Base-by-base conservation (phyloP, 2,888 invertebrate species). In the Allygus modestus region DNA sequence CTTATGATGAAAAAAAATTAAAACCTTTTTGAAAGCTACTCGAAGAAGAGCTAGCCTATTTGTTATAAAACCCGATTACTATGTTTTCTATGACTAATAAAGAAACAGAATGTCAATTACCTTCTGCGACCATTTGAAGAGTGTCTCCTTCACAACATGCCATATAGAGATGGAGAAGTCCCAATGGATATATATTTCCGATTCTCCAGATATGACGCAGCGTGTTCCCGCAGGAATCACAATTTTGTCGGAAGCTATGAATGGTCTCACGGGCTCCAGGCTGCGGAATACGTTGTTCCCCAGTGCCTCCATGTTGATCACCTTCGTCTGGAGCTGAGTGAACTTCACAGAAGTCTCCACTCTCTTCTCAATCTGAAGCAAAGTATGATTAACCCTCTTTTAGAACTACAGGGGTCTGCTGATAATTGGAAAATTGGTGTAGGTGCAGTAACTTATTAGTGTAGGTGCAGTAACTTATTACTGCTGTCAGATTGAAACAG, bases 171-270 rank as follows among this genome's bases (percentile, higher is more conserved):
- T 17, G 2, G 82, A 37, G 43, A 82, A 82, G 23, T 85, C 51
- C 85, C 85, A 85, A 17, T 79, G 79, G 31, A 85, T 65, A 28
- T 31, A 33, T 4, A 51, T 61, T 12, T 84, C 75, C 0, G 15
- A 12, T 5, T 79, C 79, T 15, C 61, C 43, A 28, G 23, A 28
- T 7, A 84, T n/a, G n/a, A 65, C 61, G 37, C 84, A 84, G 0
- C 46, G n/a, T 23, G 84, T 84, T n/a, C 79, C 79, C 12, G 46
- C 43, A 11, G 85, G 85, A 82, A 85, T 85, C 28, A 82, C 69
- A 7, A 79, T 51, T 0, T 77, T 43, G 28, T 82, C 65, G 0
- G 61, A 58, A 23, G 65, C 41, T 9, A 61, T 26, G 33, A 85
- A 77, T 11, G 85, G 85, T 31, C 58, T 43, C 4, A 82, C 58